Conservation (phyloP, 2,113 vertebrate species). For the Mirounga angustirostris region DNA sequence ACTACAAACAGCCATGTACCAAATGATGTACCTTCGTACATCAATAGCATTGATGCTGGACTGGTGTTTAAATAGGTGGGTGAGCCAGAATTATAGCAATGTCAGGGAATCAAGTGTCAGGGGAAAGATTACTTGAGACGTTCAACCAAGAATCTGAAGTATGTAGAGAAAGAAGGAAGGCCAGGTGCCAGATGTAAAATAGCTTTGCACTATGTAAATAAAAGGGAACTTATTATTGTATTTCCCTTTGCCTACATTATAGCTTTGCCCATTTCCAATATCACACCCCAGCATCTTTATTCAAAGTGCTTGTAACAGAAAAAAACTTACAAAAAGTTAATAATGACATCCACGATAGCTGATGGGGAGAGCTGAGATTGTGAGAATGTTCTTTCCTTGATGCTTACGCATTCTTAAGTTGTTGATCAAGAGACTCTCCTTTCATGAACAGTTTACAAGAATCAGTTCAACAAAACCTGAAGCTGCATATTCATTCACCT, state of each 20-base stretch:
- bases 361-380: background rate
- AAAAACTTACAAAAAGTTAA: background rate
- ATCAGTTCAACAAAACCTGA: background rate
- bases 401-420: background rate
- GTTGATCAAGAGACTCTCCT: background rate
- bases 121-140: background rate
- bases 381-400: background rate
- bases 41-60: background rate
- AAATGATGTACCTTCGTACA: background rate
- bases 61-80: background rate
- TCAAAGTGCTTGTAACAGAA: background rate
- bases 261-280: background rate
- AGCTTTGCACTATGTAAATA: background rate
- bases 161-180: background rate
- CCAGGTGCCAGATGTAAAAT: background rate
- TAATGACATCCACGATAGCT: background rate
- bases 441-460: background rate
- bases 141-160: background rate
- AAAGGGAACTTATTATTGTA: background rate
- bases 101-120: background rate
- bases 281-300: background rate
- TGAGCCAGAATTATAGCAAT: background rate
- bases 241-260: slow-evolving; percentile 10
- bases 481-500: background rate
- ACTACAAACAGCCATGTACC: background rate